phyloP scores from a whole-genome alignment of 2,888 invertebrate genomes.

The Thera britannica region DNA sequence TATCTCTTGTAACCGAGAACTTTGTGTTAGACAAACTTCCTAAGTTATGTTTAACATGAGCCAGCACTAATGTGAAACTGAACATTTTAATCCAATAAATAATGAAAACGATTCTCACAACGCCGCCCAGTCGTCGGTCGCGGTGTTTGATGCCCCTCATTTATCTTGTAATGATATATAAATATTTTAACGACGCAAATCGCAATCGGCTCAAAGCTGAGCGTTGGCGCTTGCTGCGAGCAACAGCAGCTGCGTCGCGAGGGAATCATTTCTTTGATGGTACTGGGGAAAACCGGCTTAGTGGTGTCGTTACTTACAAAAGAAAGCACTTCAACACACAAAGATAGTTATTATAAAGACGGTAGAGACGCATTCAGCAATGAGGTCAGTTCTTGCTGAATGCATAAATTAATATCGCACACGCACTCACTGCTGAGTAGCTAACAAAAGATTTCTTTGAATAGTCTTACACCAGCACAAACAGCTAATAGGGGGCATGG shows the following conservation, averaged over 20 bases:
- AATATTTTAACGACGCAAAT: conserved; percentile 31
- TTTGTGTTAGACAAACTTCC: too few species aligned
- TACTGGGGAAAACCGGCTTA: conserved; percentile 26
- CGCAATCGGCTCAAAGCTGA: conserved; percentile 24
- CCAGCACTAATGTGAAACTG: too few species aligned
- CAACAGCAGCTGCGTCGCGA: conserved; percentile 32
- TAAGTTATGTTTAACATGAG: too few species aligned
- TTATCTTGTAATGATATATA: conserved; percentile 29
- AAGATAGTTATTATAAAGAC: conserved; percentile 27
- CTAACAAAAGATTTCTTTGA: conserved; percentile 36
- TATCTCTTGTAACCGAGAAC: too few species aligned
- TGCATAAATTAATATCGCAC: conserved; percentile 33
- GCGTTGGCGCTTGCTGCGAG: conserved; percentile 8
- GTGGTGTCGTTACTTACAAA: conserved; percentile 25
- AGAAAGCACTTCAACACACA: conserved; percentile 22
- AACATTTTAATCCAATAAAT: too few species aligned
- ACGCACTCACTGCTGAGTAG: conserved; percentile 22
- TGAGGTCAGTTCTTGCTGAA: conserved; percentile 38
- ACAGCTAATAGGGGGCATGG: background rate
- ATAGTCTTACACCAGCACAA: background rate
- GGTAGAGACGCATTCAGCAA: conserved; percentile 43
- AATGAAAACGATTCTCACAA: too few species aligned
- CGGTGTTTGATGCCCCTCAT: conserved; percentile 23
- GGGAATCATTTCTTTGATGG: conserved; percentile 35
- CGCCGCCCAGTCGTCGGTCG: background rate